Evolutionary conservation across 2,113 vertebrate genomes (phyloP).

Genomic region (Tiliqua scincoides): DNA sequence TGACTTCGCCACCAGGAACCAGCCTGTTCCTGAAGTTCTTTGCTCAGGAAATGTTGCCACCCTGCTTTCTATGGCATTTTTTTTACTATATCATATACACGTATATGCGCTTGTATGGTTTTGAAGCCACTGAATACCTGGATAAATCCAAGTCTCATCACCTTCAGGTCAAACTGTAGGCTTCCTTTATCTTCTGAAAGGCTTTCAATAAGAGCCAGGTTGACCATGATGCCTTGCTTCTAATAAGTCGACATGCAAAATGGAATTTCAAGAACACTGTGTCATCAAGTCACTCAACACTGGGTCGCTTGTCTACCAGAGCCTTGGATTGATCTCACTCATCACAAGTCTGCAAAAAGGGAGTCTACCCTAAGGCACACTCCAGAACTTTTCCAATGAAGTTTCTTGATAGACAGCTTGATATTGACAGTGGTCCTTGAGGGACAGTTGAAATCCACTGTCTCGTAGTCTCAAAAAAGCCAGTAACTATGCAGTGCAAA

Average conservation of each 20-base stretch:
- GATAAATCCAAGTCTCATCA: not conserved
- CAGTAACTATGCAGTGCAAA: not conserved
- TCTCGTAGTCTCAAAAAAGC: not conserved
- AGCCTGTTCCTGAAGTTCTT: slow-evolving; percentile 16
- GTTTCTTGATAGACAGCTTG: not conserved
- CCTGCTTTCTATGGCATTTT: not conserved
- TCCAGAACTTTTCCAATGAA: not conserved
- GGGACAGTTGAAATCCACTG: not conserved
- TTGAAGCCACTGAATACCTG: not conserved
- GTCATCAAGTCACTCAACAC: not conserved
- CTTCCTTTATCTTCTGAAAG: not conserved
- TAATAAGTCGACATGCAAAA: not conserved
- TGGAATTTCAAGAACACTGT: not conserved
- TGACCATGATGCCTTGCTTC: not conserved
- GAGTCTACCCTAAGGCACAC: no score
- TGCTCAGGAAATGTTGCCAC: not conserved
- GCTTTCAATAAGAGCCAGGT: not conserved
- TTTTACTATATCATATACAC: no score
- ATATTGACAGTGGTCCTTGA: not conserved
- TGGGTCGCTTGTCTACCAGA: not conserved
- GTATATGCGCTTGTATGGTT: not conserved
- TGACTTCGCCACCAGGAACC: not conserved
- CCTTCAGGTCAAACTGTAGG: not conserved
- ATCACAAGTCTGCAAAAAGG: not conserved
- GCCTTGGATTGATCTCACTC: not conserved